Conservation (phyloP, 2,797 vertebrate genomes). For the Squalus acanthias region DNA sequence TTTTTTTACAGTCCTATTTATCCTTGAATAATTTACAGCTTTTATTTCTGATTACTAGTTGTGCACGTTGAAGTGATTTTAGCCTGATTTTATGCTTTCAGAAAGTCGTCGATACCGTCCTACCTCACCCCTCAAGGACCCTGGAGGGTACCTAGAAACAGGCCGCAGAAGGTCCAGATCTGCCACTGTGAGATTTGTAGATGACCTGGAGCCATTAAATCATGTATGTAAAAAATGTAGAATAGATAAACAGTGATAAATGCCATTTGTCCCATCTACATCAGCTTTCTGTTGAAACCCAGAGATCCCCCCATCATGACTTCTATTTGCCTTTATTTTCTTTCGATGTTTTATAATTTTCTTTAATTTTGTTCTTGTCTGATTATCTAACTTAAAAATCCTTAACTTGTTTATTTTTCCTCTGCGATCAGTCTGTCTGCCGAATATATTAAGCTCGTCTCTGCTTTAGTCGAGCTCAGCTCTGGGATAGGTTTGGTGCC, state of each 20-base stretch:
- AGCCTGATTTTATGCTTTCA: slow-evolving; percentile 48
- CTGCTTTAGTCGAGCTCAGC: background rate
- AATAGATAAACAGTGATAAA: background rate
- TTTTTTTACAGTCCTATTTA: background rate
- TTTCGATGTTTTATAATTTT: background rate
- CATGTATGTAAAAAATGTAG: slow-evolving; percentile 58
- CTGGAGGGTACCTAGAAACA: slow-evolving; percentile 47
- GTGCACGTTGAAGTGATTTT: background rate
- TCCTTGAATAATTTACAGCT: background rate
- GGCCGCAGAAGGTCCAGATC: slow-evolving; percentile 67
- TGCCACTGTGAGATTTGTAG: slow-evolving; percentile 72
- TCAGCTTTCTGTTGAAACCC: background rate
- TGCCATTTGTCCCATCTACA: background rate
- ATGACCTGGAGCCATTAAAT: slow-evolving; percentile 48
- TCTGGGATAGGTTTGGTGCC: background rate
- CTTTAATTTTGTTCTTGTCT: background rate
- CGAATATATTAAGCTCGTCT: background rate
- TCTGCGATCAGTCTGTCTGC: background rate
- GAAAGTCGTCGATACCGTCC: slow-evolving; percentile 65
- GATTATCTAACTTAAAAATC: background rate
- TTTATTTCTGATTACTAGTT: background rate
- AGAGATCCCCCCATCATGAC: background rate
- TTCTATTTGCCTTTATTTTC: background rate
- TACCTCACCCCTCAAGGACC: slow-evolving; percentile 76
- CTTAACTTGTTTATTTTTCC: background rate